Evolutionary conservation across 1,140 invertebrate genomes (phyloP), one percentile per base, ranked within the genome.

Genomic region (Charaxes varanes): DNA sequence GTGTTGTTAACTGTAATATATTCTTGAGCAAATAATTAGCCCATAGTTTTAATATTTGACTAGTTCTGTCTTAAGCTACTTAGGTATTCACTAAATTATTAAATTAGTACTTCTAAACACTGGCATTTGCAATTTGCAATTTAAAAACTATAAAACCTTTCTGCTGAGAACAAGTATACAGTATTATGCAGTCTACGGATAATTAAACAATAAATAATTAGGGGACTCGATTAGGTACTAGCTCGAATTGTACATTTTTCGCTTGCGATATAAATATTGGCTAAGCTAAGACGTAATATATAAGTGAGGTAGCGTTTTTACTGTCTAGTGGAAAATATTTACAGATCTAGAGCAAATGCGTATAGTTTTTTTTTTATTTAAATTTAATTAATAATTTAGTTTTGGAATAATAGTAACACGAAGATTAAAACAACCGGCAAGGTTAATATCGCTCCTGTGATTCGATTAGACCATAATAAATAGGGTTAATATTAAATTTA

Each of bases 221-320:
- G 19, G 28, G 28, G 27, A 19, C 19, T 42, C 21, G 27, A 34
- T 32, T 33, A 42, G 31, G 17, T 42, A 42, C 40, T 42, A 34
- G 31, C 22, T 28, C 36, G 17, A 40, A 33, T 40, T 40, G 35
- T 46, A 46, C 36, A 46, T 28, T 32, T 35, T 41, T 27, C n/a
- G 43, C 43, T 46, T 46, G 46, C 48, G 35, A 54, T 63, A 61
- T 41, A 63, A 53, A 50, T 67, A 69, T 66, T 59, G 62, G 72
- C 72, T 79, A 79, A 81, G 77, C 77, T 81, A 71, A 67, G 68
- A 72, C 62, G 73, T 70, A 72, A 69, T 70, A 71, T 48, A 53
- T 62, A 76, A 73, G 78, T 82, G 78, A 82, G 74, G 78, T 82
- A 82, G 78, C 78, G 61, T 73, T 73, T 78, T 82, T 79, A 82